A percentile compares a stretch with the other conserved stretches of the same genome.
phyloP scores from a whole-genome alignment of 2,113 vertebrate species.

The Megaceryle maxima region DNA sequence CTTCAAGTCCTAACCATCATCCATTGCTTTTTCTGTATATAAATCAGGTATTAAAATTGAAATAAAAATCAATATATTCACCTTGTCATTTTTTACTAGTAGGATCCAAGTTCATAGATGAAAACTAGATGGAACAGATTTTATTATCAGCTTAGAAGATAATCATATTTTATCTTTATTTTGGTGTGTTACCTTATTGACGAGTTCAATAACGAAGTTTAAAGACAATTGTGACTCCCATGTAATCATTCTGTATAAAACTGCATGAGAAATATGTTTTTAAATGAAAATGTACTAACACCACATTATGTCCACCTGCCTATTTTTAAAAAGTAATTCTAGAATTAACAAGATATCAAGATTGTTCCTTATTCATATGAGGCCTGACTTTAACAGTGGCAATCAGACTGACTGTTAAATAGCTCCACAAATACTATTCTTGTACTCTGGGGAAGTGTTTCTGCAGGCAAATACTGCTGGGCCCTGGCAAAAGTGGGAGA shows the following conservation, averaged over 20 bases:
- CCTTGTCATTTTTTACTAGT: background rate
- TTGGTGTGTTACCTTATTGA: background rate
- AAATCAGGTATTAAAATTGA: background rate
- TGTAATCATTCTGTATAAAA: background rate
- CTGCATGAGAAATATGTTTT: background rate
- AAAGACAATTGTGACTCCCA: background rate
- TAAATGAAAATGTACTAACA: background rate
- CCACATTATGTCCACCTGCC: background rate
- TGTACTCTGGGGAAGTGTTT: background rate
- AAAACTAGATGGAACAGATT: background rate
- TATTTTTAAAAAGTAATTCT: background rate
- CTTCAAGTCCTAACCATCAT: background rate
- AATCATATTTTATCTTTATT: background rate
- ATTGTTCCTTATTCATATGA: background rate
- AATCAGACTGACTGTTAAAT: background rate
- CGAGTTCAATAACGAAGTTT: background rate
- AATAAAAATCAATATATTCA: background rate
- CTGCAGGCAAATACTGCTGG: background rate
- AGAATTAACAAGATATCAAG: conserved; percentile 22
- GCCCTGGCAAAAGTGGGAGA: background rate
- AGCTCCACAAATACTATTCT: background rate
- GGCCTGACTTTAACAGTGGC: background rate
- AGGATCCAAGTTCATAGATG: background rate
- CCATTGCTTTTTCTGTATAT: background rate
- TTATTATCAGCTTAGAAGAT: background rate